Evolutionary conservation across 2,113 vertebrate species (phyloP).

Genomic region (Sebastes fasciatus): DNA sequence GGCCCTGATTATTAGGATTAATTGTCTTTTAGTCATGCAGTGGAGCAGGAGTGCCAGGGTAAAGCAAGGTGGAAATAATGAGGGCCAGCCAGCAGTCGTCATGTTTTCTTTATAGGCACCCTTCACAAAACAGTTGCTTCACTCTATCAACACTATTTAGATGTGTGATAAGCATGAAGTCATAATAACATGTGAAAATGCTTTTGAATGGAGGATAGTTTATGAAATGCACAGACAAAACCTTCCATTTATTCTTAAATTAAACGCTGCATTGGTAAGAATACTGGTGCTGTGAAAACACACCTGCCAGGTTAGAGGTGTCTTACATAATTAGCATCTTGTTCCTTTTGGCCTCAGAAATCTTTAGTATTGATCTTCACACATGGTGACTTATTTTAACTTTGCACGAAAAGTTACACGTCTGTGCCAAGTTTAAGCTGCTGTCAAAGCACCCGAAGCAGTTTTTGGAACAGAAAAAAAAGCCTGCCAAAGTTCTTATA

Average conservation of each 20-base stretch:
- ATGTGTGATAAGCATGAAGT: constrained; percentile 80
- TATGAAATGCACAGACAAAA: constrained; percentile 27
- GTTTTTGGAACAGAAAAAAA: constrained; percentile 1
- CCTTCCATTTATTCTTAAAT: constrained; percentile 39
- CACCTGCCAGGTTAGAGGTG: constrained; percentile 64
- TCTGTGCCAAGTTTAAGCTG: neutral
- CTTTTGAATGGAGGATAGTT: constrained; percentile 49
- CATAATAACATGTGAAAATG: constrained; percentile 68
- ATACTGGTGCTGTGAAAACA: constrained; percentile 40
- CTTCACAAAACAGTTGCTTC: constrained; percentile 81
- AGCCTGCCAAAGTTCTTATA: neutral
- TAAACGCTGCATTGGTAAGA: constrained; percentile 32
- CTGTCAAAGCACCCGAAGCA: constrained; percentile 4
- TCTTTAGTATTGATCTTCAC: constrained; percentile 51
- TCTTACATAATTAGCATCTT: constrained; percentile 60
- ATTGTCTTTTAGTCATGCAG: constrained; percentile 96
- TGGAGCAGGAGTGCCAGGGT: constrained; percentile 91
- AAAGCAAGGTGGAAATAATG: constrained; percentile 91
- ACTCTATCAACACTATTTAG: constrained; percentile 77
- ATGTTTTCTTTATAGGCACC: constrained; percentile 83
- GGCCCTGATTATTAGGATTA: constrained; percentile 98
- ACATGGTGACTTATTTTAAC: neutral
- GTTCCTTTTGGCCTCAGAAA: constrained; percentile 61
- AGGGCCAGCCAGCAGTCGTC: constrained; percentile 59
- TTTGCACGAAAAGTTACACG: too few relatives aligned